Percentiles rank a stretch among this genome's conserved stretches.
Conservation (phyloP, 37 sponge, comb jelly and placozoan species). For the Hormiphora californensis region DNA sequence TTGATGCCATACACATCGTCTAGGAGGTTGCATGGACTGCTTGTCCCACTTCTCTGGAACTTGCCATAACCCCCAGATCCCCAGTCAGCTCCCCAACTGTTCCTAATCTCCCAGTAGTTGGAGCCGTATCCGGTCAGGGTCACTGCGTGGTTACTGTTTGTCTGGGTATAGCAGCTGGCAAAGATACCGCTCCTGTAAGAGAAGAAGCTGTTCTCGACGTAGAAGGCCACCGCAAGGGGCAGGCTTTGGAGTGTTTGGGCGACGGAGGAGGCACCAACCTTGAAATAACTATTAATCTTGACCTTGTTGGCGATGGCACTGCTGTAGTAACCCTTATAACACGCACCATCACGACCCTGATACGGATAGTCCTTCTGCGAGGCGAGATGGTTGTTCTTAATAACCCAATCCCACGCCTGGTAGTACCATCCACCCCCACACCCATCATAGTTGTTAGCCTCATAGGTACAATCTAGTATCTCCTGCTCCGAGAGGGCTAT, state of each 20-base stretch:
- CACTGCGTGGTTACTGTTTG: slow-evolving; percentile 23
- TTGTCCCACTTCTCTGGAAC: neutral
- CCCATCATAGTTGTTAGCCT: neutral
- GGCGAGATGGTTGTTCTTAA: neutral
- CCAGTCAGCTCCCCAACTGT: slow-evolving; percentile 53
- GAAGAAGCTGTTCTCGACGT: slow-evolving; percentile 5
- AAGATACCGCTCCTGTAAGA: neutral
- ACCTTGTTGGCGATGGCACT: slow-evolving; percentile 20
- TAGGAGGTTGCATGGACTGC: neutral
- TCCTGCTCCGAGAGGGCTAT: slow-evolving; percentile 46
- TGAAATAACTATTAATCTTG: neutral
- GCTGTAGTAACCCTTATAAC: neutral
- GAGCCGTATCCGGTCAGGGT: slow-evolving; percentile 13
- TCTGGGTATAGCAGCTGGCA: neutral
- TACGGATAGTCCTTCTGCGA: neutral
- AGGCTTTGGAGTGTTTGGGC: neutral
- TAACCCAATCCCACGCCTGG: slow-evolving; percentile 20
- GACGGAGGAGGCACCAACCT: neutral
- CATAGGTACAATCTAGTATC: slow-evolving; percentile 42
- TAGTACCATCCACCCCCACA: slow-evolving; percentile 37
- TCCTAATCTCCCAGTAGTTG: slow-evolving; percentile 51
- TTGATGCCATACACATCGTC: neutral
- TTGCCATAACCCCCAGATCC: neutral
- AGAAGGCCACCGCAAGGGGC: slow-evolving; percentile 46
- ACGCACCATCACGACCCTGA: slow-evolving; percentile 1